A percentile compares a stretch with the other conserved stretches of the same genome.
phyloP scores from a whole-genome alignment of 1,140 invertebrate genomes.

The Zophobas atratus region DNA sequence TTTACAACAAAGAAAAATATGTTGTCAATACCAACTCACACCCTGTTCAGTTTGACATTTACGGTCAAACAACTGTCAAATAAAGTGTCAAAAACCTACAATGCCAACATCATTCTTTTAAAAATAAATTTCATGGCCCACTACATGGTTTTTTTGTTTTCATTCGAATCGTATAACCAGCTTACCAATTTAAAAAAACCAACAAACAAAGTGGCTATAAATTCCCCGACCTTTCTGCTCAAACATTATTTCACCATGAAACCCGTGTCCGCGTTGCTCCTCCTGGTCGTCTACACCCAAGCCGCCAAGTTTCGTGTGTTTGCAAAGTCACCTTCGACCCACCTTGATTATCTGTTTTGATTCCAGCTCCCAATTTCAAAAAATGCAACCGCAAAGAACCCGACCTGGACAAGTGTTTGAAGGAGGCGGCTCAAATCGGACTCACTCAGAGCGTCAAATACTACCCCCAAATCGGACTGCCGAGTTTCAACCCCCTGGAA shows the following conservation, averaged over 20 bases:
- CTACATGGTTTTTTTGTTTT: too few species aligned
- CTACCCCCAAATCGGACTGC: conserved; percentile 1
- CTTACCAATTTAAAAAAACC: too few species aligned
- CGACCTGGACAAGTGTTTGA: conserved; percentile 29
- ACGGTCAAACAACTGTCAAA: too few species aligned
- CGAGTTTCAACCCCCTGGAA: conserved; percentile 18
- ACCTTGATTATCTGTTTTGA: neutral
- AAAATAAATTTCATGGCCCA: too few species aligned
- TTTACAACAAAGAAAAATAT: too few species aligned
- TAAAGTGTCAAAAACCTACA: too few species aligned
- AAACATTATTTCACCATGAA: neutral
- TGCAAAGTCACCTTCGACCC: conserved; percentile 1
- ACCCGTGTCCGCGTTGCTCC: neutral
- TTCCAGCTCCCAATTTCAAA: neutral
- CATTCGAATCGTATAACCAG: too few species aligned
- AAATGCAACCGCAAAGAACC: conserved; percentile 22
- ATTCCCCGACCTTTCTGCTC: too few species aligned
- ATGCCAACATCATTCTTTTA: too few species aligned
- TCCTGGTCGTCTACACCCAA: neutral
- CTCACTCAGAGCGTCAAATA: neutral
- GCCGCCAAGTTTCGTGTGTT: conserved; percentile 2
- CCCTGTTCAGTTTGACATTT: too few species aligned
- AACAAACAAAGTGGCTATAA: too few species aligned
- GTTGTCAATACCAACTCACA: too few species aligned
- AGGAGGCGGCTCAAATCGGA: conserved; percentile 36